These are phyloP conservation scores for Poeciliopsis paucimaculata DNA, from an alignment of 2,797 vertebrate species.

Conservation along the genomic window DNA sequence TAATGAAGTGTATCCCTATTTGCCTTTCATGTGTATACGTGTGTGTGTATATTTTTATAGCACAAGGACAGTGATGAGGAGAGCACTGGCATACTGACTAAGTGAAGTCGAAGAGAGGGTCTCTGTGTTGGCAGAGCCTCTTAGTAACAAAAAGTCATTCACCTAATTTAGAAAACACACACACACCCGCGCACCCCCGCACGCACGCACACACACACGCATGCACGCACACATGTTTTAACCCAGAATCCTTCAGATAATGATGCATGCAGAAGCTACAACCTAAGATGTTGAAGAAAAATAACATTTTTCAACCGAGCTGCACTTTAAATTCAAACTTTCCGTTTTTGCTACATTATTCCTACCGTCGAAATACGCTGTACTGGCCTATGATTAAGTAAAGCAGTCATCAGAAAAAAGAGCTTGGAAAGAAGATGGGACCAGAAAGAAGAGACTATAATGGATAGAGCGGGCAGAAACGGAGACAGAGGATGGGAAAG, in stretches of 20 bases:
- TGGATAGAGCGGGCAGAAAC: constrained; percentile 41
- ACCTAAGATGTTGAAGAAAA: constrained; percentile 16
- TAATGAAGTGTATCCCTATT: constrained; percentile 49
- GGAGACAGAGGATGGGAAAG: constrained; percentile 41
- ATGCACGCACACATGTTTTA: constrained; percentile 18
- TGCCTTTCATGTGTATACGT: constrained; percentile 26
- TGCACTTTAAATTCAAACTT: constrained; percentile 32
- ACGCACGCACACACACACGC: constrained; percentile 17
- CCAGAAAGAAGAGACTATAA: constrained; percentile 45
- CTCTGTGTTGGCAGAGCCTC: constrained; percentile 71
- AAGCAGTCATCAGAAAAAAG: constrained; percentile 57
- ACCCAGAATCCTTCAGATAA: constrained; percentile 18
- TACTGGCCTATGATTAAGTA: constrained; percentile 60
- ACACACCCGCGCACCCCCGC: constrained; percentile 12
- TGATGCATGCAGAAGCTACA: constrained; percentile 13
- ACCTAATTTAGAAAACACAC: constrained; percentile 68
- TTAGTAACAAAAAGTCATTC: constrained; percentile 76
- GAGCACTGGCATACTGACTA: constrained; percentile 73
- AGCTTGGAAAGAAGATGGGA: constrained; percentile 30
- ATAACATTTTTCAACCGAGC: constrained; percentile 22
- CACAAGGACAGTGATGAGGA: constrained; percentile 74
- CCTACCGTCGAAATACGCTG: neutral
- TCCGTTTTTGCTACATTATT: neutral
- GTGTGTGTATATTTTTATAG: constrained; percentile 63
- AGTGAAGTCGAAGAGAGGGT: constrained; percentile 69